Conservation (phyloP, 2,797 vertebrate genomes). For the Pterois miles region DNA sequence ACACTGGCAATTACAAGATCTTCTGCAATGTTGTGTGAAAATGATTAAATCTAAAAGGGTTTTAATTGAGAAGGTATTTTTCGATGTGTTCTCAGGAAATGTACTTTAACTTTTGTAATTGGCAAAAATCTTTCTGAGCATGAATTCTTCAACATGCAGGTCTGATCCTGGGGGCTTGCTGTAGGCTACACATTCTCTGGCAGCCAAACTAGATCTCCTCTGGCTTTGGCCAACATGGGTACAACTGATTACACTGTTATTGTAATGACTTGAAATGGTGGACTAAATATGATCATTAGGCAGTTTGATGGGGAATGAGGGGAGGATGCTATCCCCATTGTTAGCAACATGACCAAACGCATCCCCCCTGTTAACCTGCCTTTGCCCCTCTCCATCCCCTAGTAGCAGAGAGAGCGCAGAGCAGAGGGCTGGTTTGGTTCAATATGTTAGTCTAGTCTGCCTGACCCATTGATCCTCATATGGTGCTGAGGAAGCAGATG, state of each 20-base stretch:
- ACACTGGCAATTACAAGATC: not conserved
- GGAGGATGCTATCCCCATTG: too few species aligned
- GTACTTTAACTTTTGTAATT: not conserved
- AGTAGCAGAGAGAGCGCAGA: too few species aligned
- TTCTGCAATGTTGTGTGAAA: not conserved
- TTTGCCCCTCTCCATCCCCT: too few species aligned
- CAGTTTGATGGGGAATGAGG: not conserved
- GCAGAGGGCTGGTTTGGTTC: too few species aligned
- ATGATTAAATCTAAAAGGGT: not conserved
- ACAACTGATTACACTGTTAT: not conserved
- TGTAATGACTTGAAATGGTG: not conserved
- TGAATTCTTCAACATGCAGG: conserved; percentile 9
- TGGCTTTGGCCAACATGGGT: conserved; percentile 10
- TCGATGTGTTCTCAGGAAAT: not conserved
- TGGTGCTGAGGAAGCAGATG: too few species aligned
- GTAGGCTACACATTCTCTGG: conserved; percentile 24
- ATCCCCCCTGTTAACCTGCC: too few species aligned
- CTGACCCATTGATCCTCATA: too few species aligned
- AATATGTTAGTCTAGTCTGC: too few species aligned
- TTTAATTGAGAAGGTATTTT: not conserved
- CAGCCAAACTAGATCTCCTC: not conserved
- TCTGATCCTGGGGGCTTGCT: conserved; percentile 30
- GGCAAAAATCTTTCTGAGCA: not conserved
- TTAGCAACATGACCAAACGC: too few species aligned
- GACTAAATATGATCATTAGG: not conserved